phyloP scores from a whole-genome alignment of 1,140 invertebrate genomes.

The Galleria mellonella region DNA sequence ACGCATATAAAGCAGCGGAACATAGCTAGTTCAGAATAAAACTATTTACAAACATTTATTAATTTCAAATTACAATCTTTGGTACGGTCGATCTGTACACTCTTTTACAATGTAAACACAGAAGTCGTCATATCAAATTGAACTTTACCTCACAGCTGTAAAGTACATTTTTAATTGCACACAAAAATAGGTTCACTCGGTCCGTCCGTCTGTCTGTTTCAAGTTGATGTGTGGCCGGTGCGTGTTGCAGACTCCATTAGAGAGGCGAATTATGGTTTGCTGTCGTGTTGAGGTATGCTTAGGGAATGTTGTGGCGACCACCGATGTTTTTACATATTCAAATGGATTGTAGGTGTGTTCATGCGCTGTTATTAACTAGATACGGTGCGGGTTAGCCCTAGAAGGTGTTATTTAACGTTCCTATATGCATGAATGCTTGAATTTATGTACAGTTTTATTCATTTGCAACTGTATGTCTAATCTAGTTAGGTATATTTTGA shows the following conservation, averaged over 20 bases:
- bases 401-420: too few species aligned
- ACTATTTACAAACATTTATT: too few species aligned
- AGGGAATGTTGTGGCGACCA: slow-evolving; percentile 25
- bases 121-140: slow-evolving; percentile 16
- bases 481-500: too few species aligned
- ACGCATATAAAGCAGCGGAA: too few species aligned
- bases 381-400: too few species aligned
- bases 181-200: not conserved
- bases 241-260: slow-evolving; percentile 58
- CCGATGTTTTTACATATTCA: slow-evolving; percentile 44
- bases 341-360: slow-evolving; percentile 13
- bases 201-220: slow-evolving; percentile 29
- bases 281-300: slow-evolving; percentile 33
- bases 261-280: slow-evolving; percentile 38
- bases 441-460: too few species aligned
- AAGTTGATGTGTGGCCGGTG: slow-evolving; percentile 46
- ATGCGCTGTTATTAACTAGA: too few species aligned
- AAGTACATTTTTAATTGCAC: slow-evolving; percentile 11
- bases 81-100: not conserved
- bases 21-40: too few species aligned
- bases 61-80: too few species aligned
- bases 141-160: not conserved
- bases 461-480: too few species aligned
- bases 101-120: slow-evolving; percentile 11
- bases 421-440: too few species aligned